These are phyloP conservation scores for Falco biarmicus DNA, from an alignment of 2,797 vertebrate genomes.

Conservation along the genomic window DNA sequence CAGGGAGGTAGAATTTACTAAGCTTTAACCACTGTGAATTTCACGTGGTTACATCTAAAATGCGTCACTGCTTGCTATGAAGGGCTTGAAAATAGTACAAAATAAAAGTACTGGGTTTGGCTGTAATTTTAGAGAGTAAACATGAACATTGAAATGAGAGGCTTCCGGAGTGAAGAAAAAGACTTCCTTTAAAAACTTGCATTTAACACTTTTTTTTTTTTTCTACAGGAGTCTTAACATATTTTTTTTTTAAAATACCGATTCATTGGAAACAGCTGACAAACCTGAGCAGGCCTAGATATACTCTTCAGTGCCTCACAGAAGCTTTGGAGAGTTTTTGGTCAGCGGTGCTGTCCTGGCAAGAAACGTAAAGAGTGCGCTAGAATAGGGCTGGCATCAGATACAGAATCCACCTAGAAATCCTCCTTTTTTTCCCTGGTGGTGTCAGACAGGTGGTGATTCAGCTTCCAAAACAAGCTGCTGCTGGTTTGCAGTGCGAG, in stretches of 20 bases:
- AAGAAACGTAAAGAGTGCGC: background rate
- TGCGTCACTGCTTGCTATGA: background rate
- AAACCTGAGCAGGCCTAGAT: background rate
- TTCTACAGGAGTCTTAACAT: background rate
- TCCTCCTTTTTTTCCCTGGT: background rate
- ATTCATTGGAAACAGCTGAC: constrained; percentile 34
- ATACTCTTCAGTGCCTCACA: background rate
- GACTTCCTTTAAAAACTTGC: constrained; percentile 6
- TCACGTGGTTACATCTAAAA: background rate
- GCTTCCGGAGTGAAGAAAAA: background rate
- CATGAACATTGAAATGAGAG: background rate
- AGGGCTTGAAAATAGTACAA: constrained; percentile 17
- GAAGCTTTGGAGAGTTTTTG: background rate
- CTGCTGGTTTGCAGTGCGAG: constrained; percentile 54
- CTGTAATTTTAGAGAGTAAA: background rate
- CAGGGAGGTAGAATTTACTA: background rate
- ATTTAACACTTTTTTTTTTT: background rate
- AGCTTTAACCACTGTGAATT: background rate
- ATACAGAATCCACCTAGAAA: constrained; percentile 16
- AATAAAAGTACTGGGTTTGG: background rate
- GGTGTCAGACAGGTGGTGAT: constrained; percentile 65
- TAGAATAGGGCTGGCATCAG: background rate
- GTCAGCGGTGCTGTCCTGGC: background rate
- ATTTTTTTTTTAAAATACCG: background rate
- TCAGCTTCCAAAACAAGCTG: constrained; percentile 63